These are phyloP conservation scores for Drosophila recens DNA, from an alignment of 2,888 invertebrate species.

Conservation along the genomic window DNA sequence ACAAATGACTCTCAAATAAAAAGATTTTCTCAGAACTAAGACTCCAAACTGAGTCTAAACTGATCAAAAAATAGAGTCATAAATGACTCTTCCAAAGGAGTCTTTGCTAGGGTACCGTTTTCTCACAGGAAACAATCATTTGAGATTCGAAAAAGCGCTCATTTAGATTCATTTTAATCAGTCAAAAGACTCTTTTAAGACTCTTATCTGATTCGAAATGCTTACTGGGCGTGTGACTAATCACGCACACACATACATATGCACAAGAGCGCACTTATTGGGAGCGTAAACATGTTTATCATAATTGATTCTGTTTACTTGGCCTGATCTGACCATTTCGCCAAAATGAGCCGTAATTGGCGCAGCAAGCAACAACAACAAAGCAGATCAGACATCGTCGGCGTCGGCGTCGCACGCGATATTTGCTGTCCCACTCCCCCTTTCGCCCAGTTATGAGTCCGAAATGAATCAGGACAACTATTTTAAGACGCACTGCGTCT, in stretches of 20 bases:
- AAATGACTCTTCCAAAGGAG: too few species aligned
- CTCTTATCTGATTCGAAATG: too few species aligned
- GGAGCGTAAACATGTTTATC: slow-evolving; percentile 69
- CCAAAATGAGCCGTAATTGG: slow-evolving; percentile 48
- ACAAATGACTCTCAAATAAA: too few species aligned
- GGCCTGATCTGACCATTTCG: slow-evolving; percentile 49
- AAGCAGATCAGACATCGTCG: neutral
- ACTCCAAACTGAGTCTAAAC: too few species aligned
- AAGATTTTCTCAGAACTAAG: too few species aligned
- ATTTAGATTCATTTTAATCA: too few species aligned
- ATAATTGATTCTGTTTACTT: slow-evolving; percentile 48
- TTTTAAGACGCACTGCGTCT: slow-evolving; percentile 47
- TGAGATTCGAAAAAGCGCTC: too few species aligned
- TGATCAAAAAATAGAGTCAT: too few species aligned
- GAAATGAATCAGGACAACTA: slow-evolving; percentile 45
- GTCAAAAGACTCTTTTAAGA: too few species aligned
- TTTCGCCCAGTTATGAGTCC: neutral
- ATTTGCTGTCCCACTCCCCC: neutral
- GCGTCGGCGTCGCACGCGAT: slow-evolving; percentile 21
- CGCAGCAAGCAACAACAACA: slow-evolving; percentile 39
- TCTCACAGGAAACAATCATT: too few species aligned
- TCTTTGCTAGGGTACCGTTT: too few species aligned
- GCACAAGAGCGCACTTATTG: neutral
- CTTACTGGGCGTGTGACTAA: too few species aligned
- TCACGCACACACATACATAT: neutral